Percentiles rank a stretch among this genome's conserved stretches.
Evolutionary conservation across 2,113 vertebrate species (phyloP).

Genomic region (Sminthopsis crassicaudata): DNA sequence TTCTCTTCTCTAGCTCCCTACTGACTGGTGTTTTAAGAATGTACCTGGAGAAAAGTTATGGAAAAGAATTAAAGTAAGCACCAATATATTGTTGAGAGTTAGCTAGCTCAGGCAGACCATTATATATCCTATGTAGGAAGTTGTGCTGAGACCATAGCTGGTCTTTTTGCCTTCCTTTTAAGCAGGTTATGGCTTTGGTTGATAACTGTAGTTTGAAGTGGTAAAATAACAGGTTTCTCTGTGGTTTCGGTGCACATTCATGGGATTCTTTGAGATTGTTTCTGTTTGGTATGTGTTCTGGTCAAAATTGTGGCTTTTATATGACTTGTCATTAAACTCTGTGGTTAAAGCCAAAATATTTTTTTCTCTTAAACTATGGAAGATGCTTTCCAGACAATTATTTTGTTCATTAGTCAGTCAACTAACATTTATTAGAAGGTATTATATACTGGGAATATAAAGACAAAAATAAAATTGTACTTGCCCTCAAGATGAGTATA

Average conservation of each 20-base stretch:
- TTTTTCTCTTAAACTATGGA: background rate
- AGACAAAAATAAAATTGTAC: background rate
- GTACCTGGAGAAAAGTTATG: background rate
- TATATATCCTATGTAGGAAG: too few relatives aligned
- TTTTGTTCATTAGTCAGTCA: background rate
- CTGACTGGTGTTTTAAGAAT: background rate
- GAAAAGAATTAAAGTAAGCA: background rate
- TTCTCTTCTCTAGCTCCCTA: background rate
- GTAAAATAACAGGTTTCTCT: slow-evolving; percentile 16
- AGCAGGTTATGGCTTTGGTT: slow-evolving; percentile 1
- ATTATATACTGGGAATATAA: background rate
- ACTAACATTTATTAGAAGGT: too few relatives aligned
- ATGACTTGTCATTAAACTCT: slow-evolving; percentile 25
- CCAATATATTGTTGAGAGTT: background rate
- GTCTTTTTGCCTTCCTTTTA: rapidly evolving
- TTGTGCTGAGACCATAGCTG: background rate
- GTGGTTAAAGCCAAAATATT: background rate
- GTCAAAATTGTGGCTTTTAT: slow-evolving; percentile 48
- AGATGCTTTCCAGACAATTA: background rate
- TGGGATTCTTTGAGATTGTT: background rate
- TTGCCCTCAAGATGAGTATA: background rate
- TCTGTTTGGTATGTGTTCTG: background rate
- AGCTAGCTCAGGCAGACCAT: background rate
- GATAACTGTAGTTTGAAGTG: background rate
- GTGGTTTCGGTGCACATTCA: slow-evolving; percentile 15